phyloP scores from a whole-genome alignment of 37 sponge, comb jelly and placozoan genomes.

The Geodia barretti region DNA sequence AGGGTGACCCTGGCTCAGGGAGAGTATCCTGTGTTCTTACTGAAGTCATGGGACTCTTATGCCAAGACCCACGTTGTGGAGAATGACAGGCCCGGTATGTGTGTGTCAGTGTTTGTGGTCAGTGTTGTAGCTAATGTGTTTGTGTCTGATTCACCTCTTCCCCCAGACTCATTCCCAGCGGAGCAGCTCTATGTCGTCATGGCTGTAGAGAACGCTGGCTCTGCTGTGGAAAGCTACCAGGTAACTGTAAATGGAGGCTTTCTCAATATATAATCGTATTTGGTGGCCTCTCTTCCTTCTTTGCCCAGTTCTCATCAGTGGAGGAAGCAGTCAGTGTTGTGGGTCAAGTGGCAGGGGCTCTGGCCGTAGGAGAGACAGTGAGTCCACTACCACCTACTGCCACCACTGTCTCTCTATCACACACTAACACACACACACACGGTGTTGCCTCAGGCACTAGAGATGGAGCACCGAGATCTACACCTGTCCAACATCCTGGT shows the following conservation, averaged over 20 bases:
- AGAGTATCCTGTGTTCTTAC: conserved; percentile 27
- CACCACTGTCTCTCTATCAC: background rate
- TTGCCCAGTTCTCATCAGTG: conserved; percentile 6
- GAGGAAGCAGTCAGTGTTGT: conserved; percentile 30
- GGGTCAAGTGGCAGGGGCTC: conserved; percentile 27
- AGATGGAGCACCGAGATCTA: conserved; percentile 63
- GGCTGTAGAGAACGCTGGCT: conserved; percentile 41
- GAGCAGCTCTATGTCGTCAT: conserved; percentile 45
- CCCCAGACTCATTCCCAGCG: conserved; percentile 20
- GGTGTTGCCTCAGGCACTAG: conserved; percentile 19
- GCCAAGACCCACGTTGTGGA: conserved; percentile 19
- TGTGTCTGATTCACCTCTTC: background rate
- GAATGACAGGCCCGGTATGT: conserved; percentile 42
- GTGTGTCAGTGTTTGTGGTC: background rate
- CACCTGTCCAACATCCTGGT: conserved; percentile 71
- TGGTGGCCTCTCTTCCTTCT: background rate
- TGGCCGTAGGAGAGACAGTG: conserved; percentile 51
- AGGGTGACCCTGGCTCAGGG: conserved; percentile 32
- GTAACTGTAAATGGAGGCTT: background rate
- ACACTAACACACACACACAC: background rate
- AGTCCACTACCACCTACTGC: background rate
- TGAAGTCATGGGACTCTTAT: conserved; percentile 45
- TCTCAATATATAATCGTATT: too few species aligned
- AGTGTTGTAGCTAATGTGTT: too few species aligned
- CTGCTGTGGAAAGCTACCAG: conserved; percentile 12